A percentile compares a stretch with the other conserved stretches of the same genome.
Conservation (phyloP, 2,888 invertebrate species). For the Nephrotoma appendiculata region DNA sequence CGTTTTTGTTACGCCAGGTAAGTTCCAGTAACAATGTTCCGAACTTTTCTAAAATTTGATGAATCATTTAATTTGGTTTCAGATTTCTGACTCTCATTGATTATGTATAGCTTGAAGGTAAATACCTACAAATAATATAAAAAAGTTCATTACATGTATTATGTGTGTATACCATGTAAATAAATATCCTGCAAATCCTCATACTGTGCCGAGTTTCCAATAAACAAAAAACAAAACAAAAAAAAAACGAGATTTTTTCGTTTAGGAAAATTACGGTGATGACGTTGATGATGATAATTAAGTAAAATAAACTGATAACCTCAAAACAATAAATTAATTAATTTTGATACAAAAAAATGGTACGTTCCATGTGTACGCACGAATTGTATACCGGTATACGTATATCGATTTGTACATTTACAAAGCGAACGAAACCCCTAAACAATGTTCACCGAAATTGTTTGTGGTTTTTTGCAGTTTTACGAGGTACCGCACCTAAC, state of each 20-base stretch:
- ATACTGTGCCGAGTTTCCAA: not conserved
- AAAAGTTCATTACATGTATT: not conserved
- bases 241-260: not conserved
- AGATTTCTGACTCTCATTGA: not conserved
- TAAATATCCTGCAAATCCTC: too few relatives aligned
- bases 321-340: not conserved
- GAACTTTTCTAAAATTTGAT: not conserved
- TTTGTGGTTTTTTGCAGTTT: not conserved
- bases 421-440: not conserved
- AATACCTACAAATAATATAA: not conserved
- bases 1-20: not conserved
- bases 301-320: not conserved
- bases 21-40: not conserved
- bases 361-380: not conserved
- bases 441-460: not conserved
- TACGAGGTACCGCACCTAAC: not conserved
- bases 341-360: not conserved
- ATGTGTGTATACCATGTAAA: too few relatives aligned
- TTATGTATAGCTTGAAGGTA: not conserved
- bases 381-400: not conserved
- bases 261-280: not conserved
- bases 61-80: not conserved
- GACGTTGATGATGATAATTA: not conserved
- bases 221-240: not conserved
- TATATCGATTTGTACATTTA: not conserved